These are phyloP conservation scores for Corbicula japonica DNA, from an alignment of 2,888 invertebrate genomes.

Conservation along the genomic window DNA sequence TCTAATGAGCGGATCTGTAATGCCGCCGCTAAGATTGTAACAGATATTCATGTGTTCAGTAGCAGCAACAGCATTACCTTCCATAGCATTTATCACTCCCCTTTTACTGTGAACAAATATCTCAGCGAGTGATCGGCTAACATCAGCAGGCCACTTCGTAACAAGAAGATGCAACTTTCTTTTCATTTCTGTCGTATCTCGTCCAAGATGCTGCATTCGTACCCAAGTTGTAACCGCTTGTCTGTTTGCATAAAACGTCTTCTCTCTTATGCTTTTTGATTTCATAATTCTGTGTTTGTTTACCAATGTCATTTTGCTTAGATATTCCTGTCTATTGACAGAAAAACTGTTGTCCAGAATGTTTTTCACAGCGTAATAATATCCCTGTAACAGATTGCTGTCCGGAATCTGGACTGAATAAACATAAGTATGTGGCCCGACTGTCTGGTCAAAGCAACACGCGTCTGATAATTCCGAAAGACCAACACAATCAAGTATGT, in stretches of 20 bases:
- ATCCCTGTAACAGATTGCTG: background rate
- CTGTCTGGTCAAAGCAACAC: background rate
- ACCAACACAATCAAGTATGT: background rate
- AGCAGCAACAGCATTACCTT: background rate
- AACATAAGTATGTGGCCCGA: background rate
- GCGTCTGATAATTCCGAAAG: background rate
- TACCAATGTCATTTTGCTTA: background rate
- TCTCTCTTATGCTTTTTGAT: background rate
- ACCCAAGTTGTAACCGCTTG: too few relatives aligned
- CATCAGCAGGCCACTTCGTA: constrained; percentile 11
- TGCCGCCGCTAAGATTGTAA: background rate
- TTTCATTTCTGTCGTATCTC: too few relatives aligned
- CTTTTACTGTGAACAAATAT: constrained; percentile 6
- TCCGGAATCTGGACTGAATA: background rate
- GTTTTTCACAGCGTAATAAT: background rate
- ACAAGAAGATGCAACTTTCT: too few relatives aligned
- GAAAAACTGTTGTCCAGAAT: background rate
- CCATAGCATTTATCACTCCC: constrained; percentile 2
- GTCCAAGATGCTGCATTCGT: too few relatives aligned
- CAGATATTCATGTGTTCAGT: background rate
- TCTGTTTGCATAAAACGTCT: too few relatives aligned
- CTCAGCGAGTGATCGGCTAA: background rate
- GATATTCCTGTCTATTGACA: background rate
- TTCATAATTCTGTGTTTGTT: background rate
- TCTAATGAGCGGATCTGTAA: background rate